These are phyloP conservation scores for Agrenia bidenticulata DNA, from an alignment of 2,888 invertebrate genomes.

Conservation along the genomic window DNA sequence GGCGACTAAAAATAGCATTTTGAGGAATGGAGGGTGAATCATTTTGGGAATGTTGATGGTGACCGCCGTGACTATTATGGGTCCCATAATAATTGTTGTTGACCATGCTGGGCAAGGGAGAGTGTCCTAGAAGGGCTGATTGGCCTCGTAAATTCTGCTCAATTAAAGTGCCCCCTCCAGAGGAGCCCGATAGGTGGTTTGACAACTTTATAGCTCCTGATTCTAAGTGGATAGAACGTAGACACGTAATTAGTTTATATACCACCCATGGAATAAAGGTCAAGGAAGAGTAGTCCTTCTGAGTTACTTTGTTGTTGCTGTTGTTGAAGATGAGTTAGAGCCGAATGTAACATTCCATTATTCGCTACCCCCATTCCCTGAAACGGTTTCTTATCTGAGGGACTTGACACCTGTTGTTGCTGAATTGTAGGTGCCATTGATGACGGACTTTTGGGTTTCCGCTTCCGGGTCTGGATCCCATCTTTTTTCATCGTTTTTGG, in stretches of 20 bases:
- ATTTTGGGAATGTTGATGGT: conserved; percentile 28
- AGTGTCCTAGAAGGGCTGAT: conserved; percentile 18
- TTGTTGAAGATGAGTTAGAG: conserved; percentile 30
- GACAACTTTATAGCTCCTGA: conserved; percentile 12
- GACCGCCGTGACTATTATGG: conserved; percentile 27
- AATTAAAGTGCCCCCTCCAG: conserved; percentile 28
- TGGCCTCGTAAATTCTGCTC: conserved; percentile 25
- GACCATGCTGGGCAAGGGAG: conserved; percentile 33
- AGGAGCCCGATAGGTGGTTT: conserved; percentile 15
- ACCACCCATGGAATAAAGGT: background rate
- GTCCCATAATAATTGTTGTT: conserved; percentile 11
- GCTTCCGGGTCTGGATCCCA: conserved; percentile 94
- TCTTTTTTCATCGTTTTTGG: conserved; percentile 99
- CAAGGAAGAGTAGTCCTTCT: background rate
- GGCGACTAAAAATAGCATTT: conserved; percentile 19
- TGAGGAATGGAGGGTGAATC: conserved; percentile 19
- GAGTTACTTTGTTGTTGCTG: conserved; percentile 4
- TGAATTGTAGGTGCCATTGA: conserved; percentile 16
- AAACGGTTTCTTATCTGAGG: conserved; percentile 28
- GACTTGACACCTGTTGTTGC: conserved; percentile 16
- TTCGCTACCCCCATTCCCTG: conserved; percentile 19
- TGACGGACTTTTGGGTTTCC: conserved; percentile 67
- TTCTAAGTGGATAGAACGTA: background rate
- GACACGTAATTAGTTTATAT: conserved; percentile 5
- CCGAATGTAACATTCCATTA: conserved; percentile 37